Evolutionary conservation across 2,113 vertebrate genomes (phyloP).

Genomic region (Cygnus atratus): DNA sequence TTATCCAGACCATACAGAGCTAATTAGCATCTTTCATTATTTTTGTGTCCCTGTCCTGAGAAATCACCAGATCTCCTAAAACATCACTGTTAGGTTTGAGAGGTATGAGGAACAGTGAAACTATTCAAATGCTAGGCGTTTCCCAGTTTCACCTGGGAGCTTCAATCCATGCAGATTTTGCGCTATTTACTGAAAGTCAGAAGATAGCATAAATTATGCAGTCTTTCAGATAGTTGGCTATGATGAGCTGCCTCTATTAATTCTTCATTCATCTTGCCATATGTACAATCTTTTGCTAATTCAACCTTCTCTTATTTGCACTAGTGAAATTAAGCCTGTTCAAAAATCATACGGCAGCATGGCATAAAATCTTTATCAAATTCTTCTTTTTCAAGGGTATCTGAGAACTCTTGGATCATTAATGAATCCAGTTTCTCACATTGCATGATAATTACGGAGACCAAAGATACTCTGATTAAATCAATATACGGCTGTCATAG

Average conservation of each 20-base stretch:
- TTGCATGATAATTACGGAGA: background rate
- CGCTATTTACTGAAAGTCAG: background rate
- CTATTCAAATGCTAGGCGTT: background rate
- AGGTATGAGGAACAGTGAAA: background rate
- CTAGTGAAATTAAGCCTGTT: background rate
- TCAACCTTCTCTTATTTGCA: background rate
- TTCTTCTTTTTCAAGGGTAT: background rate
- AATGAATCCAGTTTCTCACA: background rate
- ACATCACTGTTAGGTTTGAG: background rate
- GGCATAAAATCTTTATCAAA: slow-evolving; percentile 24
- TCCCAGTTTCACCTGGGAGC: background rate
- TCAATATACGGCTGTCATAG: background rate
- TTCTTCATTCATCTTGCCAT: background rate
- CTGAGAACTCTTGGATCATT: background rate
- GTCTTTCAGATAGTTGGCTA: background rate
- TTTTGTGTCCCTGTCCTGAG: background rate
- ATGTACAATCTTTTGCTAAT: background rate
- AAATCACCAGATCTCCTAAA: background rate
- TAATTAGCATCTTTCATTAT: background rate
- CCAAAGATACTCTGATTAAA: background rate
- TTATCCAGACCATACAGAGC: background rate
- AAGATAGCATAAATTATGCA: background rate
- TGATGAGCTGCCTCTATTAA: slow-evolving; percentile 4
- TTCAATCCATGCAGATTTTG: background rate
- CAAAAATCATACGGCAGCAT: background rate